Base-by-base conservation (phyloP, 1,140 invertebrate species). In the Penaeus chinensis region DNA sequence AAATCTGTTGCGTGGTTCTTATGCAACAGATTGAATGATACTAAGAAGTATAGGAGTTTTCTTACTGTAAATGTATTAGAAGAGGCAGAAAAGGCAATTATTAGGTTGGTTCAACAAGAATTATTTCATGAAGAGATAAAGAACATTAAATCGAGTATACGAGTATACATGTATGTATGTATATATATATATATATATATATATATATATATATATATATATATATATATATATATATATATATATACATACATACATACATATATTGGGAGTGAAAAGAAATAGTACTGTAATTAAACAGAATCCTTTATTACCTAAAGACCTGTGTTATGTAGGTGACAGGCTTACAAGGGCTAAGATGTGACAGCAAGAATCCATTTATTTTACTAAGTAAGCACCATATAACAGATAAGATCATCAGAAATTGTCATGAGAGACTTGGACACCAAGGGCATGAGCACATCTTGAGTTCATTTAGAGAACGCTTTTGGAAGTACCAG, bases 261-360 rank as follows among this genome's bases (percentile, higher is more conserved):
- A 60, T 42, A 22, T 83, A 8, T 61, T n/a, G 37, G 4, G 0
- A 42, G 37, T 42, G 37, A 42, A 42, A 42, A 42, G 37, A 42
- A 42, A 42, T 42, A 86, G 7, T 18, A 16, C 61, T 18, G 1
- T n/a, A 63, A 22, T 18, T 84, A 60, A n/a, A 20, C 47, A 8
- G n/a, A 24, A 62, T 80, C 87, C 84, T 4, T 5, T 54, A 8
- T 77, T 60, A 42, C 4, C 62, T 91, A 81, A 37, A 90, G 89
- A 81, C 4, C 11, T 92, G 11, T 60, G 91, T 4, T 61, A 90
- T 54, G 91, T 91, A 18, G 90, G 90, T 71, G 90, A 91, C 83
- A 83, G 90, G 80, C 84, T 91, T 54, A 10, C 71, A 13, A 86
- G 90, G n/a, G 77, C 89, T 91, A 8, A 16, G 37, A 27, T 90